These are phyloP conservation scores for Myanophis thanlyinensis DNA, from an alignment of 2,113 vertebrate genomes.

Conservation along the genomic window DNA sequence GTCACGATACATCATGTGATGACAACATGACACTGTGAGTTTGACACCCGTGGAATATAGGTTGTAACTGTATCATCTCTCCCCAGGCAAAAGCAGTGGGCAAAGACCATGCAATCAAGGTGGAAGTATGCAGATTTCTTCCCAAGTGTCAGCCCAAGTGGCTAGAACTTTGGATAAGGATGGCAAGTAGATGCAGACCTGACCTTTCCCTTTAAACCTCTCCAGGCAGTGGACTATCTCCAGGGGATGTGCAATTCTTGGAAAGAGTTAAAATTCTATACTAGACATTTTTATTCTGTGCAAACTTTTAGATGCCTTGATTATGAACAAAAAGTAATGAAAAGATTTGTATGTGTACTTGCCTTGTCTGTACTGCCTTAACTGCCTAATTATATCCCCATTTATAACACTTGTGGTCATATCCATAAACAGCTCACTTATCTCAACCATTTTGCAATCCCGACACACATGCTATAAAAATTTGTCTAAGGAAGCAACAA, in stretches of 20 bases:
- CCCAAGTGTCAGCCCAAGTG: neutral
- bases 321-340: neutral
- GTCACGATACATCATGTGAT: too few relatives aligned
- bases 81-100: neutral
- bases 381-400: neutral
- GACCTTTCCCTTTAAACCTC: neutral
- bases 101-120: neutral
- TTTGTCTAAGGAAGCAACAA: slow-evolving; percentile 32
- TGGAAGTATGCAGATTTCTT: neutral
- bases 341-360: neutral
- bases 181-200: neutral
- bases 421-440: neutral
- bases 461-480: neutral
- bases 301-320: neutral
- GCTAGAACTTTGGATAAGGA: neutral
- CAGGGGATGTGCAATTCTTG: neutral
- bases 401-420: neutral
- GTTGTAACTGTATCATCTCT: neutral
- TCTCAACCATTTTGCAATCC: neutral
- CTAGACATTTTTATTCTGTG: neutral
- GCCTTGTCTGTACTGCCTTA: neutral
- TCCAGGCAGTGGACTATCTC: neutral
- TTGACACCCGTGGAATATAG: too few relatives aligned
- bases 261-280: neutral
- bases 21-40: too few relatives aligned